These are phyloP conservation scores for Regulus satrapa DNA, from an alignment of 2,113 vertebrate genomes.

Conservation along the genomic window DNA sequence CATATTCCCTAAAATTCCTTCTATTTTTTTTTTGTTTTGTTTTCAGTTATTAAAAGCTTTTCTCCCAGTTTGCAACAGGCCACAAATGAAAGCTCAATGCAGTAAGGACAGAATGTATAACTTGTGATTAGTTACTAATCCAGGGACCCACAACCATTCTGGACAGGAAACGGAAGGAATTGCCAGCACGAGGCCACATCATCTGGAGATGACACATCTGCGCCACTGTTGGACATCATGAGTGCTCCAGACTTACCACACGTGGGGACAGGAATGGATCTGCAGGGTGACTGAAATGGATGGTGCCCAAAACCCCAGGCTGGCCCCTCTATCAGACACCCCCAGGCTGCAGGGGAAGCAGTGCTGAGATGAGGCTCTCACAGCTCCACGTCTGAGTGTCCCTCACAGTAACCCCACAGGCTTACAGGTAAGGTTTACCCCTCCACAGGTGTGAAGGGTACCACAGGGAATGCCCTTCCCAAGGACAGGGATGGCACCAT, in stretches of 20 bases:
- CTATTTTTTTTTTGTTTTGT: too few relatives aligned
- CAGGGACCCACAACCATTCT: background rate
- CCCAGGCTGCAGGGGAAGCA: background rate
- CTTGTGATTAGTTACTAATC: background rate
- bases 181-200: background rate
- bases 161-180: background rate
- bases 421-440: too few relatives aligned
- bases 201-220: background rate
- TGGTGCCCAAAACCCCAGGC: background rate
- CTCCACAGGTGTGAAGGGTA: background rate
- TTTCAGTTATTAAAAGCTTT: background rate
- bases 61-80: background rate
- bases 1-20: background rate
- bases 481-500: background rate
- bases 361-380: rapidly evolving
- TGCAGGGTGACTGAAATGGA: background rate
- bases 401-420: background rate
- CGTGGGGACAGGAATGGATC: background rate
- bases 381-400: rapidly evolving
- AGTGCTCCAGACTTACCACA: background rate
- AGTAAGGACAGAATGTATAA: background rate
- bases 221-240: background rate
- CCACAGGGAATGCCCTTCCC: background rate
- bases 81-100: background rate
- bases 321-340: background rate